Percentiles rank a stretch among this genome's conserved stretches.
Evolutionary conservation across 2,888 invertebrate genomes (phyloP).

Genomic region (Cataglyphis livida): DNA sequence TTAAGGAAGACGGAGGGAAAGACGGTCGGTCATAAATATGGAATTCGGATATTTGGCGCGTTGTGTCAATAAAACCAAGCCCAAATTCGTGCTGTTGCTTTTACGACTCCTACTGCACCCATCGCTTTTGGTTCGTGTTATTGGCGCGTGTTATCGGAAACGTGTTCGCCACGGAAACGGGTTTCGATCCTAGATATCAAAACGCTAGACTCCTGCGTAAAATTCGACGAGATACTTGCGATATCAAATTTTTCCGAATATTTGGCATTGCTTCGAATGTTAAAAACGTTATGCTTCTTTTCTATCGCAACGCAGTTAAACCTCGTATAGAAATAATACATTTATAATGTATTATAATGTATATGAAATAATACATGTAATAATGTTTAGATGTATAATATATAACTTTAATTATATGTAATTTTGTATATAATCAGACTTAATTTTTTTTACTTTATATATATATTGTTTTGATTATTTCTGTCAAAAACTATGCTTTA

Average conservation of each 20-base stretch:
- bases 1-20: constrained; percentile 39
- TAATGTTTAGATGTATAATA: neutral
- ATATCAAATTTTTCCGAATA: constrained; percentile 10
- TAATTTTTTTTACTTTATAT: too few relatives aligned
- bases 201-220: constrained; percentile 1
- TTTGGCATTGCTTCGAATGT: neutral
- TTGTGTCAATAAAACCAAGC: constrained; percentile 75
- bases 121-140: constrained; percentile 38
- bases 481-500: neutral
- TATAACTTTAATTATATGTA: too few relatives aligned
- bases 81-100: constrained; percentile 72
- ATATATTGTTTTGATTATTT: neutral
- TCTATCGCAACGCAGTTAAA: neutral
- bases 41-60: constrained; percentile 71
- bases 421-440: too few relatives aligned
- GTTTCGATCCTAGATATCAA: constrained; percentile 12
- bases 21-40: constrained; percentile 71
- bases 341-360: neutral
- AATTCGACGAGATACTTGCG: neutral
- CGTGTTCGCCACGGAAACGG: constrained; percentile 26
- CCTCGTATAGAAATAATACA: neutral
- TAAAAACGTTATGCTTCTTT: neutral
- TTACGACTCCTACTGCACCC: constrained; percentile 64
- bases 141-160: constrained; percentile 41
- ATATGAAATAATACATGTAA: neutral